phyloP scores from a whole-genome alignment of 2,888 invertebrate genomes.

The Phrixothrix hirtus region DNA sequence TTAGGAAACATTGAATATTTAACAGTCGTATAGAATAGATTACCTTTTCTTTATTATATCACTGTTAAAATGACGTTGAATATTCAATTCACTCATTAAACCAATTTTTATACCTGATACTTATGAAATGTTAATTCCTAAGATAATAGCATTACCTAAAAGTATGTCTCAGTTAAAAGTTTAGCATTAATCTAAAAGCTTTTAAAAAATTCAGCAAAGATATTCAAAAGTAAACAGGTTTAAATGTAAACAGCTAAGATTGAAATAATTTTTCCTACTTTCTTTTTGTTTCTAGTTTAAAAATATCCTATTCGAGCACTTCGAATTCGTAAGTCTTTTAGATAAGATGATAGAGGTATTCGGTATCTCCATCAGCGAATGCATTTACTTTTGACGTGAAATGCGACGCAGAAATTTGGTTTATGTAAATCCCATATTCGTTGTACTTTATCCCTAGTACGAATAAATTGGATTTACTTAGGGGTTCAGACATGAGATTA shows the following conservation, averaged over 20 bases:
- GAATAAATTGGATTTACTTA: conserved; percentile 29
- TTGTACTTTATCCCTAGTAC: conserved; percentile 17
- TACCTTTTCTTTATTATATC: too few relatives aligned
- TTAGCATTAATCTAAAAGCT: too few relatives aligned
- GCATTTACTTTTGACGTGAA: conserved; percentile 29
- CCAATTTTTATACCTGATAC: too few relatives aligned
- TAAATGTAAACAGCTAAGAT: conserved; percentile 2
- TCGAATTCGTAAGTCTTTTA: conserved; percentile 10
- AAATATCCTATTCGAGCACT: conserved; percentile 11
- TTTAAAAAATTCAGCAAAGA: too few relatives aligned
- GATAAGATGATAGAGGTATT: conserved; percentile 24
- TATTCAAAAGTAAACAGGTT: too few relatives aligned
- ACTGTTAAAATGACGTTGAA: too few relatives aligned
- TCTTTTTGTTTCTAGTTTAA: conserved; percentile 5
- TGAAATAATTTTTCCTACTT: not conserved
- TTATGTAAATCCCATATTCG: conserved; percentile 30
- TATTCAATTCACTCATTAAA: too few relatives aligned
- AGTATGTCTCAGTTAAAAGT: too few relatives aligned
- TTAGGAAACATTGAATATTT: too few relatives aligned
- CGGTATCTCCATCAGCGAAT: conserved; percentile 23
- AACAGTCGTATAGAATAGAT: too few relatives aligned
- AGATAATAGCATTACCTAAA: too few relatives aligned
- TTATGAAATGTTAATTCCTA: too few relatives aligned
- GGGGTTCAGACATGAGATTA: conserved; percentile 24
- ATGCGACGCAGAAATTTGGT: conserved; percentile 29